Evolutionary conservation across 2,113 vertebrate genomes (phyloP).

Genomic region (Scortum barcoo): DNA sequence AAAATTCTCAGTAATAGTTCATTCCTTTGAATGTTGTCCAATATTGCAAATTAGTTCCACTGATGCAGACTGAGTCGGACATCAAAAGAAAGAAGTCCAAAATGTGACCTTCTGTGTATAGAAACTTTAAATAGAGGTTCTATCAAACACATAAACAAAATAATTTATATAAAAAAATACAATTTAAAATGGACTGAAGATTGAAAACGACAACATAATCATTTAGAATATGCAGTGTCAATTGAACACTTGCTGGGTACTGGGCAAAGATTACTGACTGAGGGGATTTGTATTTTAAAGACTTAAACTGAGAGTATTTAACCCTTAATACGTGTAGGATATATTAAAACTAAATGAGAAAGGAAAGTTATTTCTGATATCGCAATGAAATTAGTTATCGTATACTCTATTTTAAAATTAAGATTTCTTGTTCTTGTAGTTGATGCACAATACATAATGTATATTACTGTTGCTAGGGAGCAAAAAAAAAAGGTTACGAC

Average conservation of each 20-base stretch:
- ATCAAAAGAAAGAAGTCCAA: slow-evolving; percentile 40
- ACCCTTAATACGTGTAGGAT: background rate
- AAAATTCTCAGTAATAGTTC: slow-evolving; percentile 31
- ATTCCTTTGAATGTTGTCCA: slow-evolving; percentile 42
- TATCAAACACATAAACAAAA: background rate
- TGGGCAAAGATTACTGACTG: background rate
- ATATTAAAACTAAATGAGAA: background rate
- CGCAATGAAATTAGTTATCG: background rate
- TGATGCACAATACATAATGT: background rate
- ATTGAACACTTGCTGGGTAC: background rate
- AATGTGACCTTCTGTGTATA: slow-evolving; percentile 16
- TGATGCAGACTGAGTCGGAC: slow-evolving; percentile 28
- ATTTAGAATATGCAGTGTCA: background rate
- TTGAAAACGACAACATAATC: background rate
- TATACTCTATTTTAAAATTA: no score
- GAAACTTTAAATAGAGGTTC: slow-evolving; percentile 2
- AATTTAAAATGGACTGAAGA: background rate
- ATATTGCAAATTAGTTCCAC: slow-evolving; percentile 37
- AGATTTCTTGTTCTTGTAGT: background rate
- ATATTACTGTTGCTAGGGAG: background rate
- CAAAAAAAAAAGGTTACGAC: background rate
- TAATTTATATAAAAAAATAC: background rate
- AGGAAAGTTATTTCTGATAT: background rate
- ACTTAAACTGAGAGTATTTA: background rate
- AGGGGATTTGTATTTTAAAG: background rate